These are phyloP conservation scores for Datnioides undecimradiatus DNA, from an alignment of 2,113 vertebrate species.

Conservation along the genomic window DNA sequence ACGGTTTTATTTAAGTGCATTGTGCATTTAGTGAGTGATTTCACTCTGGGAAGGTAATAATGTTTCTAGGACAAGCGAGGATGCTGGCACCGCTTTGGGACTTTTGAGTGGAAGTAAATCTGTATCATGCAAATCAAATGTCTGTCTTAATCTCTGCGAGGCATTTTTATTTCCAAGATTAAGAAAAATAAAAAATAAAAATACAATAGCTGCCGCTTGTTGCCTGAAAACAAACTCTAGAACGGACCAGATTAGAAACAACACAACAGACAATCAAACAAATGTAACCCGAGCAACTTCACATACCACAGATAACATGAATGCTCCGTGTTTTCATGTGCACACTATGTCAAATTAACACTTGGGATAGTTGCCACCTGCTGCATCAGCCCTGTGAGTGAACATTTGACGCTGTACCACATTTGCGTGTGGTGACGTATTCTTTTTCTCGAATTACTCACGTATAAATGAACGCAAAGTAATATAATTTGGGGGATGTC, in stretches of 20 bases:
- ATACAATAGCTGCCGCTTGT: neutral
- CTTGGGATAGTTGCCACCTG: neutral
- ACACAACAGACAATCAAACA: neutral
- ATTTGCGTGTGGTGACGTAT: too few species aligned
- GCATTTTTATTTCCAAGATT: neutral
- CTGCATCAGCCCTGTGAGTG: neutral
- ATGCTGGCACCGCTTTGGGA: neutral
- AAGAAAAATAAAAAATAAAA: neutral
- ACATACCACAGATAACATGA: neutral
- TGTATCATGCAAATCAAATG: neutral
- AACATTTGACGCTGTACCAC: neutral
- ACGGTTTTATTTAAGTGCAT: neutral
- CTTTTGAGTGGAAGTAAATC: neutral
- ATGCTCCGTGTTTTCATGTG: neutral
- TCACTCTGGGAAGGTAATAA: neutral
- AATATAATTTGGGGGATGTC: neutral
- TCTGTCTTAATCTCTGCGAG: neutral
- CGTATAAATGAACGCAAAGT: neutral
- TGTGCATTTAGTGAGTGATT: neutral
- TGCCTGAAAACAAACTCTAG: neutral
- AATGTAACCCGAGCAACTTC: neutral
- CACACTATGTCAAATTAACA: too few species aligned
- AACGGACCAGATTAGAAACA: neutral
- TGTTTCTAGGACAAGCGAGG: neutral
- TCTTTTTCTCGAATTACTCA: neutral